Base-by-base conservation (phyloP, 2,888 invertebrate species). In the Nebria salina region DNA sequence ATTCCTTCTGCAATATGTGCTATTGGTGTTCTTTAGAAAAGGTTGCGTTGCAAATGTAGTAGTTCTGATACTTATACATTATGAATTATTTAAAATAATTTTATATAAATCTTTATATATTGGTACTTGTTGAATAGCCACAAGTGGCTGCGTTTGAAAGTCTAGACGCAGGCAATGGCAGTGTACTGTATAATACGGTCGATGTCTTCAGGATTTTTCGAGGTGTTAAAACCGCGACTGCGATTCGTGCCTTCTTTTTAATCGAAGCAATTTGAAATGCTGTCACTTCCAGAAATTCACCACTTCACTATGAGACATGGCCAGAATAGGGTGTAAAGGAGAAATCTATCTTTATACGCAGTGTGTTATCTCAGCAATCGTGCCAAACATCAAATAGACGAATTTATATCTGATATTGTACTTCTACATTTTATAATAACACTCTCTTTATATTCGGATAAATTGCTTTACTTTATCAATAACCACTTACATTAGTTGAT, bases 191-290 rank as follows among this genome's bases (percentile, higher is more conserved):
- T 54, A 26, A 11, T 43, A 72, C 76, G 77, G 77, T 78, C 73
- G 72, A 78, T 78, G 78, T 72, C 73, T 77, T 72, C 25, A 25
- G 66, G 42, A 78, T 73, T 78, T 78, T 64, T 73, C 20, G 20
- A 75, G 72, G 75, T 80, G 75, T 64, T 80, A 75, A 75, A 54
- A 65, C 73, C 78, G 72, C 41, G 78, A 72, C 26, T 25, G 15
- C 34, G 54, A 79, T 34, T 43, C 75, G 70, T 80, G 80, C 34
- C 73, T 73, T 43, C 15, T 54, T 34, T 75, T 75, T 80, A 80
- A 80, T 80, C 80, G 80, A 80, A 80, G 68, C 75, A 80, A 80
- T 75, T 75, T 80, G 80, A 80, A 72, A 80, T 70, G 80, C 80
- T 80, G 80, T 80, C 80, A 80, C 41, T 72, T 54, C 26, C 80